Evolutionary conservation across 2,797 vertebrate genomes (phyloP).

Genomic region (Hybognathus amarus): DNA sequence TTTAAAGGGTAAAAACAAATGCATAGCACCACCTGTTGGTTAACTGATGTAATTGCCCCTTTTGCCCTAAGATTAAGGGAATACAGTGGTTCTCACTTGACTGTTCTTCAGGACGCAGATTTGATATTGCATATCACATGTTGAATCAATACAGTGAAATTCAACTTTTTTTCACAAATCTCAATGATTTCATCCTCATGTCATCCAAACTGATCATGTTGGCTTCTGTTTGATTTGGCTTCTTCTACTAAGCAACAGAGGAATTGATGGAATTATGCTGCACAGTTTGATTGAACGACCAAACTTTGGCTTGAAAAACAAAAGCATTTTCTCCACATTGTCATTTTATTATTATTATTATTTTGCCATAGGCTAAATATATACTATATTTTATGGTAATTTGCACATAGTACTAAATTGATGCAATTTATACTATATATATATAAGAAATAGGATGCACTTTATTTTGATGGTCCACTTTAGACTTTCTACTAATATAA

Average conservation of each 20-base stretch:
- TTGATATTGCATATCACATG: neutral
- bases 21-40: conserved; percentile 54
- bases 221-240: conserved; percentile 1
- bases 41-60: conserved; percentile 42
- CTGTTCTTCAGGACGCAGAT: neutral
- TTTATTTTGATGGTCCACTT: neutral
- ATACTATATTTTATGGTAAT: no score
- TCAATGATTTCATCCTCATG: neutral
- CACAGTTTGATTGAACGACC: neutral
- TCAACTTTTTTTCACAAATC: neutral
- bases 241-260: neutral
- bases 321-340: neutral
- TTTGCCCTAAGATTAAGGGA: neutral
- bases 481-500: neutral
- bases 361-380: neutral
- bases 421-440: no score
- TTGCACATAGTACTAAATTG: no score
- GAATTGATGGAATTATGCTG: neutral
- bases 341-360: no score
- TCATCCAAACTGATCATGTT: conserved; percentile 8
- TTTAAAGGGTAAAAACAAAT: conserved; percentile 42
- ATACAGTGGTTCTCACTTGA: neutral
- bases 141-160: neutral
- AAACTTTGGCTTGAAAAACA: neutral
- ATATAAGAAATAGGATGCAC: neutral